phyloP scores from a whole-genome alignment of 1,140 invertebrate species.

The Phymastichus coffea region DNA sequence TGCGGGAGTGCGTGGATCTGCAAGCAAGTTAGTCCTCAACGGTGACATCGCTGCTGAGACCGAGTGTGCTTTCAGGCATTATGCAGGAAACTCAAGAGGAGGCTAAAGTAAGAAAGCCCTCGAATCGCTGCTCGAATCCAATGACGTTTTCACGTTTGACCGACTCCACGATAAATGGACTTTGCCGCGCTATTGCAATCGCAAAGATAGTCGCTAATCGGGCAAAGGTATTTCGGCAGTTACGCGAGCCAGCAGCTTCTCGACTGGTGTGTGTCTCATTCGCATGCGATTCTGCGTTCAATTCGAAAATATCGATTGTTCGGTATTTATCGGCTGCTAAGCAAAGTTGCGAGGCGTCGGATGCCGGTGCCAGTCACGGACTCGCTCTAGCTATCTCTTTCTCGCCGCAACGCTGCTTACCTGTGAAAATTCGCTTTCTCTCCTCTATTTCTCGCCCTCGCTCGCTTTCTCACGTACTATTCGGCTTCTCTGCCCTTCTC shows the following conservation, averaged over 20 bases:
- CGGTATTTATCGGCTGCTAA: neutral
- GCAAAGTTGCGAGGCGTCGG: neutral
- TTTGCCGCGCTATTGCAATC: neutral
- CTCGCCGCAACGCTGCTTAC: neutral
- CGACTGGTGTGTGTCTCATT: too few species aligned
- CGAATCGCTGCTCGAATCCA: neutral
- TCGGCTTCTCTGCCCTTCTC: neutral
- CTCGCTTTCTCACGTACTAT: neutral
- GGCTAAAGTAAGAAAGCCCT: constrained; percentile 45
- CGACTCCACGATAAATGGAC: neutral
- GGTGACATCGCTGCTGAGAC: neutral
- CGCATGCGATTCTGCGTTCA: too few species aligned
- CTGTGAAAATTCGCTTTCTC: neutral
- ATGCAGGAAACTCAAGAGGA: constrained; percentile 48
- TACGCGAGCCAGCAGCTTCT: too few species aligned
- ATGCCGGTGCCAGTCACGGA: constrained; percentile 19
- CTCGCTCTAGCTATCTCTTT: neutral
- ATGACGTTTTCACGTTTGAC: neutral
- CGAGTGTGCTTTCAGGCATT: constrained; percentile 2
- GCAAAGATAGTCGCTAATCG: too few species aligned
- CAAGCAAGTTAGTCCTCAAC: neutral
- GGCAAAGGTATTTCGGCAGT: too few species aligned
- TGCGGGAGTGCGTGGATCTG: constrained; percentile 28
- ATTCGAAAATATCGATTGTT: neutral
- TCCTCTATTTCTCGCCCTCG: neutral